Evolutionary conservation across 2,888 invertebrate genomes (phyloP).

Genomic region (Melanophora roralis): DNA sequence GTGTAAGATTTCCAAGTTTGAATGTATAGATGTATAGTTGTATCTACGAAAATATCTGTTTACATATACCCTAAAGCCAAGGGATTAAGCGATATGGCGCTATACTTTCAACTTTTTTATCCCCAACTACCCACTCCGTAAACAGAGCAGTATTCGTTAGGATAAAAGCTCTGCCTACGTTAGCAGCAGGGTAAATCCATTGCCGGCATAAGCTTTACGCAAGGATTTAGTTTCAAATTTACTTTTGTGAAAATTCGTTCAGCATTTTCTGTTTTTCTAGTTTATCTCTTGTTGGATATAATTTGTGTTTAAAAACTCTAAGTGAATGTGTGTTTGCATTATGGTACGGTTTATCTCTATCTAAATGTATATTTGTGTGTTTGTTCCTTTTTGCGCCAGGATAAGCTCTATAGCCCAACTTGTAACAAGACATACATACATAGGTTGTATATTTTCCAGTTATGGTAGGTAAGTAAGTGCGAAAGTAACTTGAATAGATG

Average conservation of each 20-base stretch:
- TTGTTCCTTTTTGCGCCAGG: constrained; percentile 36
- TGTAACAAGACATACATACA: constrained; percentile 11
- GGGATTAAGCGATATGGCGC: constrained; percentile 58
- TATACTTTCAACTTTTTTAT: constrained; percentile 9
- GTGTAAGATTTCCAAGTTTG: no score
- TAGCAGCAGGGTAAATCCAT: constrained; percentile 61
- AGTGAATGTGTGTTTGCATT: constrained; percentile 7
- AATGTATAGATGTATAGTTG: not conserved
- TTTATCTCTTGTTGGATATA: constrained; percentile 24
- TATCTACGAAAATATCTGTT: not conserved
- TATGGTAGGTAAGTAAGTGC: constrained; percentile 58
- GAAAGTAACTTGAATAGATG: constrained; percentile 8
- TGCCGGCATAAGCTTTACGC: constrained; percentile 56
- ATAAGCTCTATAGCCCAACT: constrained; percentile 49
- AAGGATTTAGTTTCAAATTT: constrained; percentile 63
- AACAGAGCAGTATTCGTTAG: constrained; percentile 23
- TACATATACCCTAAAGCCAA: constrained; percentile 49
- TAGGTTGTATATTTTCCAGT: constrained; percentile 40
- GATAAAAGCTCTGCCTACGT: constrained; percentile 59
- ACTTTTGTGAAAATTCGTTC: constrained; percentile 50
- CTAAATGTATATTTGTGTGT: not conserved
- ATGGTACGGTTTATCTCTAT: constrained; percentile 25
- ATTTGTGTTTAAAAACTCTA: not conserved
- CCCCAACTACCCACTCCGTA: not conserved
- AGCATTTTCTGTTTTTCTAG: constrained; percentile 29